Base-by-base conservation (phyloP, 2,888 invertebrate genomes). In the Oscheius onirici region DNA sequence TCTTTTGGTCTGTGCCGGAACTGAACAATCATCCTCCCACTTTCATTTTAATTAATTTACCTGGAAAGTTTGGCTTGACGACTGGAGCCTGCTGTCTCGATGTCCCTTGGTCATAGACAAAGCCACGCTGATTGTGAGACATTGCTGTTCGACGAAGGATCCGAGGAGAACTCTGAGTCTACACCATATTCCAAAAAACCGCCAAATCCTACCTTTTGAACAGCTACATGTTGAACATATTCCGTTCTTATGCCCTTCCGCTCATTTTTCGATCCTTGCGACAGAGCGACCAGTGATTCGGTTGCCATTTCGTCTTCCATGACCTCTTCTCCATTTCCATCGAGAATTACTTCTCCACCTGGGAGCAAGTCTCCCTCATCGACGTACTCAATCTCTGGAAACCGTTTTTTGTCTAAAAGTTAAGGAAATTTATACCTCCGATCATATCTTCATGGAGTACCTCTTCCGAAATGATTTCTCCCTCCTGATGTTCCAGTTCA, bases 241-340 rank as follows among this genome's bases (percentile, higher is more conserved):
- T 69, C 69, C 22, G 24, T 20, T 8, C 49, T 41, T 15, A 58
- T 41, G 6, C 34, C 52, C 22, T 68, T 68, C n/a, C 34, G 40
- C 28, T 55, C 28, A 10, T 55, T 28, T 40, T 51, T 24, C 2
- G 55, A 17, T 5, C 69, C 69, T 60, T 43, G 57, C 3, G 69
- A 69, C 22, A 69, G 41, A n/a, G 69, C 69, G 28, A 69, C 69
- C n/a, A 69, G 51, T 11, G 69, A 69, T 17, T 69, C 49, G 17
- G 69, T 68, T 5, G 68, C 68, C 24, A 68, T 68, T 41, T 68
- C 69, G 43, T 54, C 68, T 41, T 68, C 67, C 24, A 68, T 34
- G 26, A 63, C 46, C 8, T 26, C 49, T 3, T 61, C 44, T 15
- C 63, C 63, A 46, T 46, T 49, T 24, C 49, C 63, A n/a, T 63